These are phyloP conservation scores for Montipora foliosa DNA, from an alignment of 64 coral and sea anemone genomes.

Conservation along the genomic window DNA sequence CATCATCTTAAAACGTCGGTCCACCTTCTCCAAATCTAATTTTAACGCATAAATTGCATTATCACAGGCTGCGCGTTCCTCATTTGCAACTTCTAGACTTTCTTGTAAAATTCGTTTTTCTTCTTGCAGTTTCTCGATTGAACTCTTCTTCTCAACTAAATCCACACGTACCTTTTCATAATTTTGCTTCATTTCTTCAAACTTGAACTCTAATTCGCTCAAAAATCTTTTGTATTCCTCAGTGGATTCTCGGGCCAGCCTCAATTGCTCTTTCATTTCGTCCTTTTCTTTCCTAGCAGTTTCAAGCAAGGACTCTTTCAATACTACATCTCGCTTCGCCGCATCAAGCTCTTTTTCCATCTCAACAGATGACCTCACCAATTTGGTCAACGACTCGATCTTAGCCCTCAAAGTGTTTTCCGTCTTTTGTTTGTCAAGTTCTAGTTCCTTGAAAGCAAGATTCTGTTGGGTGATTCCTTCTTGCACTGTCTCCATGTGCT, in stretches of 20 bases:
- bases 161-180: conserved; percentile 5
- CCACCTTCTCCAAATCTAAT: conserved; percentile 88
- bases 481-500: conserved; percentile 86
- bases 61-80: conserved; percentile 83
- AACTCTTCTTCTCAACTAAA: conserved; percentile 14
- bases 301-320: conserved; percentile 50
- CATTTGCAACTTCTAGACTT: conserved; percentile 61
- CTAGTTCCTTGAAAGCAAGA: conserved; percentile 50
- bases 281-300: conserved; percentile 71
- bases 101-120: conserved; percentile 61
- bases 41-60: conserved; percentile 75
- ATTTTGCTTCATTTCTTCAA: conserved; percentile 45
- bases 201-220: conserved; percentile 41
- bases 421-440: conserved; percentile 76
- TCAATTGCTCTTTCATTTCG: conserved; percentile 69
- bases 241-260: conserved; percentile 52
- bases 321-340: conserved; percentile 47
- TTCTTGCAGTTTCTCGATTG: conserved; percentile 43
- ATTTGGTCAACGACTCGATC: conserved; percentile 53
- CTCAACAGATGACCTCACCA: conserved; percentile 39
- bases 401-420: conserved; percentile 54
- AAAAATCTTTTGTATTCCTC: conserved; percentile 57
- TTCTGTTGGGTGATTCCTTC: conserved; percentile 73
- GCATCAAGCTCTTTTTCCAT: conserved; percentile 72
- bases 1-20: conserved; percentile 92